Conservation (phyloP, 1,140 invertebrate species). For the silkworm (Bombyx mori) region DNA sequence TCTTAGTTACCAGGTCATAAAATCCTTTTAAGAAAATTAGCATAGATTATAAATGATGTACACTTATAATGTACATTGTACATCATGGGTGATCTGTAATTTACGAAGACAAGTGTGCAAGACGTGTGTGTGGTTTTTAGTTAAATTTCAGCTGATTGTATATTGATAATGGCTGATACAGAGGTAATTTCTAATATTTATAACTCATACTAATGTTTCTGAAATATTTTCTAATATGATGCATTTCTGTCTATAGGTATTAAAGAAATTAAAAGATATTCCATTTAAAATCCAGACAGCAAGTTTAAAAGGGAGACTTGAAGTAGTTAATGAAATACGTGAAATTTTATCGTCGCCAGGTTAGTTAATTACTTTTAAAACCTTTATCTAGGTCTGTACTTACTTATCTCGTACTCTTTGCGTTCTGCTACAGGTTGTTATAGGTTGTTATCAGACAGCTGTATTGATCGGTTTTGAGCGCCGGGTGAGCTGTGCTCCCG, state of each 20-base stretch:
- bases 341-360: conserved; percentile 81
- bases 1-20: too few species aligned
- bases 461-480: conserved; percentile 35
- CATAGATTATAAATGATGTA: too few species aligned
- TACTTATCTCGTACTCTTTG: too few species aligned
- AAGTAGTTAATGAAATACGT: conserved; percentile 80
- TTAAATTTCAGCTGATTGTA: conserved; percentile 38
- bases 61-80: too few species aligned
- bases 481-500: neutral
- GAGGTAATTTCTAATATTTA: conserved; percentile 40
- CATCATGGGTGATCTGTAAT: too few species aligned
- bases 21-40: too few species aligned
- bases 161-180: conserved; percentile 59
- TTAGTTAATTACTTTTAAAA: conserved; percentile 42
- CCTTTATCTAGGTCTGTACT: too few species aligned
- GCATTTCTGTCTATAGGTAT: conserved; percentile 72
- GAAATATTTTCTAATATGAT: conserved; percentile 13
- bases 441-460: conserved; percentile 22
- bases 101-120: neutral
- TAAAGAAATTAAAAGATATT: conserved; percentile 84
- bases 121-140: conserved; percentile 26
- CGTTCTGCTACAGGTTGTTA: conserved; percentile 1
- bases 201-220: conserved; percentile 4
- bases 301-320: conserved; percentile 80
- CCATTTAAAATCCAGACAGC: conserved; percentile 83